These are phyloP conservation scores for Tenthredo livida DNA, from an alignment of 2,888 invertebrate species.

Conservation along the genomic window DNA sequence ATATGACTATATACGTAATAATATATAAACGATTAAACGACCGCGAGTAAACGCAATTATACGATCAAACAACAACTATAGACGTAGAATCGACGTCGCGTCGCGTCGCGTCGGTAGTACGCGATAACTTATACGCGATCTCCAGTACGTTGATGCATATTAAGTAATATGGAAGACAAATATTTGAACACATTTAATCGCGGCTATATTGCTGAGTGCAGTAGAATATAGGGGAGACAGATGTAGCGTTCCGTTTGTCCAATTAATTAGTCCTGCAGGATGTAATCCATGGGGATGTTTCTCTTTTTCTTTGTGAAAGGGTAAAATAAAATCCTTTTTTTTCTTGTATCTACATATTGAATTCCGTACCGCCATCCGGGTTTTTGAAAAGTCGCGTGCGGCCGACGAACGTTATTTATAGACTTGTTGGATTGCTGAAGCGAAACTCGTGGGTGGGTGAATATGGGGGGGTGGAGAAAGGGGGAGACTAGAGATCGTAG, in stretches of 20 bases:
- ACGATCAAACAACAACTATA: constrained; percentile 28
- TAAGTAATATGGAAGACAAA: not conserved
- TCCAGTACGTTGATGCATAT: not conserved
- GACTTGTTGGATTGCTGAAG: constrained; percentile 51
- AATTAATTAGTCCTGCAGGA: not conserved
- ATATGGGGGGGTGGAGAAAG: not conserved
- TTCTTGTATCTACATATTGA: not conserved
- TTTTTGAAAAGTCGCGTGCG: constrained; percentile 45
- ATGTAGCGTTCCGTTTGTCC: not conserved
- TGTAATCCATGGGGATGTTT: not conserved
- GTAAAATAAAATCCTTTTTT: not conserved
- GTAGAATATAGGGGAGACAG: not conserved
- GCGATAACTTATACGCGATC: not conserved
- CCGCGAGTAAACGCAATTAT: constrained; percentile 31
- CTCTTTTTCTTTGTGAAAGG: not conserved
- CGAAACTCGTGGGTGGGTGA: constrained; percentile 53
- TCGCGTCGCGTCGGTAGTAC: no score
- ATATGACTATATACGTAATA: not conserved
- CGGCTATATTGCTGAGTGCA: not conserved
- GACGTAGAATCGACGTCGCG: not conserved
- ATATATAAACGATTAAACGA: not conserved
- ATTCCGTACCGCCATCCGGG: not conserved
- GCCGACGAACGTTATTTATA: constrained; percentile 52
- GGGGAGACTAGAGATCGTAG: constrained; percentile 42
- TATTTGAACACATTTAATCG: constrained; percentile 15